These are phyloP conservation scores for Drosophila mercatorum DNA, from an alignment of 2,888 invertebrate genomes.

Conservation along the genomic window DNA sequence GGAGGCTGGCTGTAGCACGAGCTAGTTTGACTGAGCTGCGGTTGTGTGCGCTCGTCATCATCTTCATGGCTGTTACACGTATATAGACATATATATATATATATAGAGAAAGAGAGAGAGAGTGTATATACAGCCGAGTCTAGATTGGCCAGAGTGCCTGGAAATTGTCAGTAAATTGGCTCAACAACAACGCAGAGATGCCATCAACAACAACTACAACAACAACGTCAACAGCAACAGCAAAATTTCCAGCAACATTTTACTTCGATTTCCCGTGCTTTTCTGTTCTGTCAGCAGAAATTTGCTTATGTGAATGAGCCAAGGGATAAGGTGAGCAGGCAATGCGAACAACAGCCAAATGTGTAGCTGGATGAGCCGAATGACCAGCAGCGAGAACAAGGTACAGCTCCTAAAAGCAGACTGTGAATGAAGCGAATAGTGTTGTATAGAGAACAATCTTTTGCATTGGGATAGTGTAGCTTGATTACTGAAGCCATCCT, in stretches of 20 bases:
- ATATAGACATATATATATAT: slow-evolving; percentile 12
- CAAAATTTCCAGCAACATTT: slow-evolving; percentile 71
- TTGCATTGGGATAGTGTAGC: background rate
- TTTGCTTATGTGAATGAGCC: slow-evolving; percentile 62
- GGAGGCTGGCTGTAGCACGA: slow-evolving; percentile 10
- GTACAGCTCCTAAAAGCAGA: slow-evolving; percentile 16
- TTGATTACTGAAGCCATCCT: too few relatives aligned
- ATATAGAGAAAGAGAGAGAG: background rate
- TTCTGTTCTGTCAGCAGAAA: slow-evolving; percentile 77
- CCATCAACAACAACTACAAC: slow-evolving; percentile 52
- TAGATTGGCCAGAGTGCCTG: slow-evolving; percentile 69
- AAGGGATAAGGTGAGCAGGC: slow-evolving; percentile 42
- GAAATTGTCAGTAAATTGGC: slow-evolving; percentile 79
- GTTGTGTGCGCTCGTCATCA: slow-evolving; percentile 59
- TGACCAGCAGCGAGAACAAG: slow-evolving; percentile 9
- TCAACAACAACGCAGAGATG: slow-evolving; percentile 72
- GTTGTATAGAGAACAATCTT: background rate
- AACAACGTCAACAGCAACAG: slow-evolving; percentile 26
- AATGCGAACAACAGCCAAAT: slow-evolving; percentile 49
- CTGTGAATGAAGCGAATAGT: slow-evolving; percentile 5
- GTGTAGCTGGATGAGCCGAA: slow-evolving; percentile 13
- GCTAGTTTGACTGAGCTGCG: slow-evolving; percentile 38
- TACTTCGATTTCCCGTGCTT: slow-evolving; percentile 74
- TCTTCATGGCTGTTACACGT: slow-evolving; percentile 65
- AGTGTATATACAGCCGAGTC: slow-evolving; percentile 37